Evolutionary conservation across 2,888 invertebrate genomes (phyloP), one percentile per base, ranked within the genome.

Genomic region (Branchipolynoe longqiensis): DNA sequence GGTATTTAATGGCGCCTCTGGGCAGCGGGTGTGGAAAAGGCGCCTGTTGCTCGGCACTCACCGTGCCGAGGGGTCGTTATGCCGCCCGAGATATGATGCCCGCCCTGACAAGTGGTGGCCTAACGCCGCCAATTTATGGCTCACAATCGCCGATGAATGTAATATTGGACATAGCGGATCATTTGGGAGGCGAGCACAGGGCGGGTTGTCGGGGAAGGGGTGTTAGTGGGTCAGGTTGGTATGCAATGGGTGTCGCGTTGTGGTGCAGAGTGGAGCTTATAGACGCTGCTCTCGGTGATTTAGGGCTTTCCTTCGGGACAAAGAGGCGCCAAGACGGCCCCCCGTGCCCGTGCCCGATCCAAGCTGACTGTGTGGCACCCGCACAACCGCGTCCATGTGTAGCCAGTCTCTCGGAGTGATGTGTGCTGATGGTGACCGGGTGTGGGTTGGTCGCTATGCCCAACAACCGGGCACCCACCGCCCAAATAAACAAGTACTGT

Each of bases 141-240:
- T 48, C 25, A 22, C 54, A 54, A 41, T 78, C 78, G 78, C 48
- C 25, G 78, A 22, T 33, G 28, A 78, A 78, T 78, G 78, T 48
- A 78, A 78, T 78, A 78, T 78, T 28, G 78, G 54, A 54, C 78
- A 78, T 78, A 78, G 48, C 78, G 33, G 41, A 78, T 78, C 78
- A 78, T 78, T 78, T 78, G 78, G 78, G 78, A 41, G 4, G 14
- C 8, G 78, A 3, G 78, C 78, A 48, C 33, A 0, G 78, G 6
- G 78, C 1, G 18, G 41, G 78, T 6, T 12, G 78, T 48, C 8
- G 69, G 36, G 38, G 6, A 36, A 6, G 1, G 22, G 33, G 69
- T 0, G 36, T 33, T 22, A 36, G 69, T n/a, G 69, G 38, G 69
- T 22, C 36, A 69, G 38, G 36, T 4, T 69, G 69, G 38, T 33